These are phyloP conservation scores for Takifugu ocellatus DNA, from an alignment of 2,797 vertebrate genomes.

Conservation along the genomic window DNA sequence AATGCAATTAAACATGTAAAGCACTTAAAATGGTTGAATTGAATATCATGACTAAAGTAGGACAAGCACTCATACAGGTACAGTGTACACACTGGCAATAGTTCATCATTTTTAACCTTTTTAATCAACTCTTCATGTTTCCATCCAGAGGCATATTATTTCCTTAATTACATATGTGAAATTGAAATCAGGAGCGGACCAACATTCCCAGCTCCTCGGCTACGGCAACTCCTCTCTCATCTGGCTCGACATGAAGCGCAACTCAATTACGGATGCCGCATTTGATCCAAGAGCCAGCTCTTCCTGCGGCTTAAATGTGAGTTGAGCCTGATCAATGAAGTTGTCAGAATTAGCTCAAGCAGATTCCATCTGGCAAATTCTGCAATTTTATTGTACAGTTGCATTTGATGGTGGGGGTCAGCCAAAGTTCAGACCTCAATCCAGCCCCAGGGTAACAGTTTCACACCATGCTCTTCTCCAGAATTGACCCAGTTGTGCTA, in stretches of 20 bases:
- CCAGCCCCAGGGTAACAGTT: slow-evolving; percentile 55
- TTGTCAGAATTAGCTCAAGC: slow-evolving; percentile 55
- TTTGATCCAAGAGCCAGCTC: slow-evolving; percentile 44
- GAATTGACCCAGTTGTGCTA: slow-evolving; percentile 74
- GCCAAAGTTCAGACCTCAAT: slow-evolving; percentile 70
- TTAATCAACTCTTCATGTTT: background rate
- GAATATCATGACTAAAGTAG: no score
- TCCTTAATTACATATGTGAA: no score
- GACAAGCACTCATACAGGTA: no score
- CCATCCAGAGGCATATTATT: background rate
- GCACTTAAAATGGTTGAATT: no score
- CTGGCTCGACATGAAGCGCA: slow-evolving; percentile 46
- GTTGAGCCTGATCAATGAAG: slow-evolving; percentile 49
- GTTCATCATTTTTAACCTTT: no score
- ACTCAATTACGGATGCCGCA: slow-evolving; percentile 50
- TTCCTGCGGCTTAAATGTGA: slow-evolving; percentile 31
- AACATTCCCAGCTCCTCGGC: slow-evolving; percentile 13
- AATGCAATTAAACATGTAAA: no score
- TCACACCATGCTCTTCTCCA: slow-evolving; percentile 58
- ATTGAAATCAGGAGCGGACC: background rate
- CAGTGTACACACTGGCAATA: no score
- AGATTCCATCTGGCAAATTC: slow-evolving; percentile 36
- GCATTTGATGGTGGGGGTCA: slow-evolving; percentile 57
- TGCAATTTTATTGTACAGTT: slow-evolving; percentile 40
- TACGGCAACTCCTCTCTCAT: slow-evolving; percentile 24